These are phyloP conservation scores for Candoia aspera DNA, from an alignment of 2,113 vertebrate genomes.

Conservation along the genomic window DNA sequence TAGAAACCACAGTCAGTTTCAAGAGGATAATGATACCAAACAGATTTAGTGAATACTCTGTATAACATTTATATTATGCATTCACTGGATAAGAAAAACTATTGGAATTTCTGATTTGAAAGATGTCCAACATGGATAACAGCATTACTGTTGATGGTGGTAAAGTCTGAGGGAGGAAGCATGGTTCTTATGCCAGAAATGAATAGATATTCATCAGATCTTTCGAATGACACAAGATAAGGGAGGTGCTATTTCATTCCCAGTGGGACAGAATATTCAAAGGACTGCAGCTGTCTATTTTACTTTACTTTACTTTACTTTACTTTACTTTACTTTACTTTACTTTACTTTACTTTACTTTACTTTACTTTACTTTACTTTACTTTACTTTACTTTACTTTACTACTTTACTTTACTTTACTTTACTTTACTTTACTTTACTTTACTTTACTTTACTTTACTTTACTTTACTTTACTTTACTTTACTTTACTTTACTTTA, in stretches of 20 bases:
- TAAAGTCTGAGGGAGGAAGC: background rate
- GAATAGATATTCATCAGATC: background rate
- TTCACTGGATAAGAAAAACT: background rate
- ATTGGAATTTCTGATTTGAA: background rate
- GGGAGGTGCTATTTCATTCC: background rate
- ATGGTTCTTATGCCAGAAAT: background rate
- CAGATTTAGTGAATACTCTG: background rate
- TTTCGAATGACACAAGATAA: background rate
- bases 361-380: no score
- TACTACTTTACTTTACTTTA: no score
- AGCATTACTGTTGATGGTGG: background rate
- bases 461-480: no score
- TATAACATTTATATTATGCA: background rate
- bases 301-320: no score
- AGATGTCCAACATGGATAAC: background rate
- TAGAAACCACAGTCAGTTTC: background rate
- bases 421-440: no score
- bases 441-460: no score
- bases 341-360: no score
- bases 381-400: no score
- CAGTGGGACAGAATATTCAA: background rate
- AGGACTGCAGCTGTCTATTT: background rate
- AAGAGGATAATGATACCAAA: background rate
- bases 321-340: no score
- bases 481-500: no score